Evolutionary conservation across 2,888 invertebrate genomes (phyloP).

Genomic region (Lottia scabra): DNA sequence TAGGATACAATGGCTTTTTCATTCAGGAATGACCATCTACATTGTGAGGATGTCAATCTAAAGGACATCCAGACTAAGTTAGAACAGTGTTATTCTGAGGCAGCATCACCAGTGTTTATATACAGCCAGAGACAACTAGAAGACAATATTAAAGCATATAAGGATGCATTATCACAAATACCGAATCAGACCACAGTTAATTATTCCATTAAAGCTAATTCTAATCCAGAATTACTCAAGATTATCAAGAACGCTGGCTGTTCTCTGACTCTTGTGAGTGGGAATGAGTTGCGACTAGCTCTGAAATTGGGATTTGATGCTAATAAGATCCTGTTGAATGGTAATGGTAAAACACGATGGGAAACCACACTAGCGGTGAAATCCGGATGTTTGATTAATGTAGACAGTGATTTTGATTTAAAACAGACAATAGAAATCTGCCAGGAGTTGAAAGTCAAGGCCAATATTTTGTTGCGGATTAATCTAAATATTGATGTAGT

Average conservation of each 20-base stretch:
- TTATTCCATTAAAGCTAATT: conserved; percentile 68
- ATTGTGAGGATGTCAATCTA: conserved; percentile 40
- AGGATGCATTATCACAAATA: conserved; percentile 31
- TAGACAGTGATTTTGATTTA: conserved; percentile 69
- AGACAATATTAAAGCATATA: conserved; percentile 48
- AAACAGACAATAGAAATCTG: conserved; percentile 57
- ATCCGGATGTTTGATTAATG: conserved; percentile 65
- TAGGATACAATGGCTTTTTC: conserved; percentile 5
- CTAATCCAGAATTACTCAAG: conserved; percentile 55
- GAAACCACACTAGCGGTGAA: conserved; percentile 66
- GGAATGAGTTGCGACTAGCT: conserved; percentile 66
- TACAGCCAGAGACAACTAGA: conserved; percentile 56
- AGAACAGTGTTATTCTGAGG: neutral
- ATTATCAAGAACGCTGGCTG: conserved; percentile 48
- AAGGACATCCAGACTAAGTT: conserved; percentile 26
- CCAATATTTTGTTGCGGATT: conserved; percentile 63
- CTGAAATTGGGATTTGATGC: conserved; percentile 64
- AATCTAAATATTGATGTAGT: conserved; percentile 64
- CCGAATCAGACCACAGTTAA: conserved; percentile 42
- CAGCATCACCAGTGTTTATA: conserved; percentile 46
- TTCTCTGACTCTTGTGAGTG: conserved; percentile 64
- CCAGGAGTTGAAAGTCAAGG: conserved; percentile 34
- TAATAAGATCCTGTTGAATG: conserved; percentile 65
- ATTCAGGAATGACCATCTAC: conserved; percentile 28
- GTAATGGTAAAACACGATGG: conserved; percentile 66